Evolutionary conservation across 2,113 vertebrate species (phyloP).

Genomic region (Sapajus apella): DNA sequence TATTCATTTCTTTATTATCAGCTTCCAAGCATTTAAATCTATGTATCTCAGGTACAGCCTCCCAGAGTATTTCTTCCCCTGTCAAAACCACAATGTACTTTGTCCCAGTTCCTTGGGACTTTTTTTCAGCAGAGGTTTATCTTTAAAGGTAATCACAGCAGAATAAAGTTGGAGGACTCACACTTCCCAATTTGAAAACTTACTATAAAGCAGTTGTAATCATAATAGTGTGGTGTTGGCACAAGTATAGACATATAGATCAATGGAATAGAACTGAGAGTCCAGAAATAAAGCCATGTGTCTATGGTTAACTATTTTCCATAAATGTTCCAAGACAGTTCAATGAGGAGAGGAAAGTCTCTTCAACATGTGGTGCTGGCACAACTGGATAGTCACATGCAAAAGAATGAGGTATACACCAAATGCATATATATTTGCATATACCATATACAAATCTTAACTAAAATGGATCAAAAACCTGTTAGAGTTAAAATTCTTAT

Average conservation of each 20-base stretch:
- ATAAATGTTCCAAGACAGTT: background rate
- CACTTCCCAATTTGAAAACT: background rate
- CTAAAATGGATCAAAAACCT: background rate
- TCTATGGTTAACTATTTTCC: background rate
- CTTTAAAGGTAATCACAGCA: background rate
- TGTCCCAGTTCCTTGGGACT: background rate
- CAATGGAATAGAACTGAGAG: background rate
- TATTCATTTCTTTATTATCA: background rate
- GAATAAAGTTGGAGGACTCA: background rate
- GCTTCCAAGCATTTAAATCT: background rate
- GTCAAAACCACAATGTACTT: background rate
- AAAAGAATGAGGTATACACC: conserved; percentile 25
- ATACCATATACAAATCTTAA: background rate
- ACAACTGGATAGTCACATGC: background rate
- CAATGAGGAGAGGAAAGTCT: background rate
- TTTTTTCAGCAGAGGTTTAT: background rate
- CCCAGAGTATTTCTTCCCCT: background rate
- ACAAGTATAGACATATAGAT: background rate
- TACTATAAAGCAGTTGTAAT: conserved; percentile 2
- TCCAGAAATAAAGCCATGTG: background rate
- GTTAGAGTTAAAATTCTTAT: background rate
- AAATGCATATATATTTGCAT: background rate
- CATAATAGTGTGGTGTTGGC: background rate
- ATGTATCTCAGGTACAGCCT: background rate
- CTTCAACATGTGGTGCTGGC: background rate